Percentiles rank a stretch among this genome's conserved stretches.
These are phyloP conservation scores for Entomyzon cyanotis DNA, from an alignment of 2,113 vertebrate species.

Conservation along the genomic window DNA sequence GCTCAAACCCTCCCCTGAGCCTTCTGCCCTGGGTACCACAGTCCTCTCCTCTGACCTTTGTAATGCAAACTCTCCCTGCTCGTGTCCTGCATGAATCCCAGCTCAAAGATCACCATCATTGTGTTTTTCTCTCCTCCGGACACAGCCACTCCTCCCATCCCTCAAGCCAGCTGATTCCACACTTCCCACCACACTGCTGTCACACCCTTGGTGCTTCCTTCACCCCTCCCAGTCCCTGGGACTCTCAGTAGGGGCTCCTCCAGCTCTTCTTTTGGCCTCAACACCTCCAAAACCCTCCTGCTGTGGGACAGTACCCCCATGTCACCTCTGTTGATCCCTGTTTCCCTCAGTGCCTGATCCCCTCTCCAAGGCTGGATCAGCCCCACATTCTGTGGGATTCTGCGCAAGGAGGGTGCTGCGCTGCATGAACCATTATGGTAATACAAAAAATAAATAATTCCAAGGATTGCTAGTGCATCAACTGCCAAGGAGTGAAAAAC, in stretches of 20 bases:
- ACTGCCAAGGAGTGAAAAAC: not conserved
- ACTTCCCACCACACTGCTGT: not conserved
- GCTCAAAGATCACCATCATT: accelerated
- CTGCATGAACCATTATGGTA: accelerated
- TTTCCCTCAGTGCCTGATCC: not conserved
- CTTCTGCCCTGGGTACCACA: not conserved
- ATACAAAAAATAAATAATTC: not conserved
- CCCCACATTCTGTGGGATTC: accelerated
- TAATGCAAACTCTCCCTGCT: not conserved
- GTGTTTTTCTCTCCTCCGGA: not conserved
- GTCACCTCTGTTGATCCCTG: accelerated
- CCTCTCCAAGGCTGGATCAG: not conserved
- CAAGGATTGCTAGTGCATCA: not conserved
- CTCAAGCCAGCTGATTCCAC: accelerated
- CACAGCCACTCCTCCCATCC: accelerated
- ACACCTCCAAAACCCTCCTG: not conserved
- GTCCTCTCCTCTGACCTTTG: not conserved
- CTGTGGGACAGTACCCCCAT: not conserved
- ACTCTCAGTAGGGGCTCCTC: not conserved
- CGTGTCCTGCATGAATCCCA: not conserved
- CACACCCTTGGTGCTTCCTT: not conserved
- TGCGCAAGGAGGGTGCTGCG: not conserved
- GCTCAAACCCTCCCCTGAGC: too few species aligned
- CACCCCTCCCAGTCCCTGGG: not conserved
- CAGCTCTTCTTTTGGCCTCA: not conserved